These are phyloP conservation scores for Bryconaethiops microstoma DNA, from an alignment of 2,797 vertebrate genomes.

Conservation along the genomic window DNA sequence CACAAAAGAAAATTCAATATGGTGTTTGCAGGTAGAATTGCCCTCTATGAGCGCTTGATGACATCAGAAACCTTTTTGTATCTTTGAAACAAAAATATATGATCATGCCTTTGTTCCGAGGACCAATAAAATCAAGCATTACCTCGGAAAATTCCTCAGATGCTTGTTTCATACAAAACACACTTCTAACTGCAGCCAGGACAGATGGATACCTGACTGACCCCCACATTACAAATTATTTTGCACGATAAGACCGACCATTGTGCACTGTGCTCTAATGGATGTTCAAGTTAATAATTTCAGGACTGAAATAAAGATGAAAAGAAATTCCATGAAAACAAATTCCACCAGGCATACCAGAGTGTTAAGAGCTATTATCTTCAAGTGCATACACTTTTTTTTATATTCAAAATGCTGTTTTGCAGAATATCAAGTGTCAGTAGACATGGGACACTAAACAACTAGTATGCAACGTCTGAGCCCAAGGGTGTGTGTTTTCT, in stretches of 20 bases:
- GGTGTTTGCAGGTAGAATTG: background rate
- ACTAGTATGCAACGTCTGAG: constrained; percentile 4
- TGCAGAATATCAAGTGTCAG: constrained; percentile 31
- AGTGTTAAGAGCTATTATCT: constrained; percentile 41
- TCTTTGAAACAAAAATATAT: background rate
- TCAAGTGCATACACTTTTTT: constrained; percentile 16
- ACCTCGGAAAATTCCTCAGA: no score
- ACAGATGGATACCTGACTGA: background rate
- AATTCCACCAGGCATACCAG: background rate
- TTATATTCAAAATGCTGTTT: constrained; percentile 19
- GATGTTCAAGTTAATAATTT: background rate
- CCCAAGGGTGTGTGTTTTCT: constrained; percentile 30
- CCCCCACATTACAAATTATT: background rate
- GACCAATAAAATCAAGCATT: no score
- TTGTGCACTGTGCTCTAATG: background rate
- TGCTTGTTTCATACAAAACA: no score
- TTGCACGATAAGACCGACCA: background rate
- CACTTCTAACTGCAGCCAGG: no score
- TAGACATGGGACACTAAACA: background rate
- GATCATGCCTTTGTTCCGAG: no score
- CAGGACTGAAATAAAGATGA: background rate
- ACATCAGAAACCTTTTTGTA: background rate
- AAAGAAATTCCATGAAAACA: background rate
- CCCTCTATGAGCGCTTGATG: background rate
- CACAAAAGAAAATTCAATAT: background rate